These are phyloP conservation scores for Chrosomus eos DNA, from an alignment of 2,797 vertebrate species.

Conservation along the genomic window DNA sequence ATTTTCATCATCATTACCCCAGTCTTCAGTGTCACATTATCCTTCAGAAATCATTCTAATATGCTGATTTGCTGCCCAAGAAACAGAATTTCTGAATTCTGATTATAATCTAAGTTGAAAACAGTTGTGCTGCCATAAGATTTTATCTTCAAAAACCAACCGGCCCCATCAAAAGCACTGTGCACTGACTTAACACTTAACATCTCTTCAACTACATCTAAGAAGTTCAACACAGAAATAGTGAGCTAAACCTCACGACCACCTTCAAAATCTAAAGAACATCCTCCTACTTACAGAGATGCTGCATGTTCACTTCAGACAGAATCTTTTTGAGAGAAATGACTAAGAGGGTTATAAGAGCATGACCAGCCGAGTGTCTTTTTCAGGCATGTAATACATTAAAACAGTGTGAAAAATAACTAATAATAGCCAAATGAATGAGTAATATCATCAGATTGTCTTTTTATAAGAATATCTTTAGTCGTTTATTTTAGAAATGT, in stretches of 20 bases:
- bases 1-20: neutral
- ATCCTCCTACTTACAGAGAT: neutral
- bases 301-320: neutral
- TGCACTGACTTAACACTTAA: neutral
- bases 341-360: neutral
- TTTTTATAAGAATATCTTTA: neutral
- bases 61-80: neutral
- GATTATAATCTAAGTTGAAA: no score
- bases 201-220: slow-evolving; percentile 9
- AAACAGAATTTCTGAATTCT: neutral
- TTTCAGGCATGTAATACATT: neutral
- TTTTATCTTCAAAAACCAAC: no score
- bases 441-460: neutral
- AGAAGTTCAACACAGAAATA: neutral
- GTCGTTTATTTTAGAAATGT: neutral
- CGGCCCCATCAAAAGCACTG: neutral
- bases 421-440: neutral
- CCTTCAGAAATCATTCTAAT: neutral
- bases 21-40: neutral
- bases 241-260: neutral
- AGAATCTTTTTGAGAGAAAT: neutral
- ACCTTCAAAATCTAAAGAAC: neutral
- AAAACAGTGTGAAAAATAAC: neutral
- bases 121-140: neutral
- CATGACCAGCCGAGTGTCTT: neutral